phyloP scores from a whole-genome alignment of 1,140 invertebrate species.

The Eumaeus atala region DNA sequence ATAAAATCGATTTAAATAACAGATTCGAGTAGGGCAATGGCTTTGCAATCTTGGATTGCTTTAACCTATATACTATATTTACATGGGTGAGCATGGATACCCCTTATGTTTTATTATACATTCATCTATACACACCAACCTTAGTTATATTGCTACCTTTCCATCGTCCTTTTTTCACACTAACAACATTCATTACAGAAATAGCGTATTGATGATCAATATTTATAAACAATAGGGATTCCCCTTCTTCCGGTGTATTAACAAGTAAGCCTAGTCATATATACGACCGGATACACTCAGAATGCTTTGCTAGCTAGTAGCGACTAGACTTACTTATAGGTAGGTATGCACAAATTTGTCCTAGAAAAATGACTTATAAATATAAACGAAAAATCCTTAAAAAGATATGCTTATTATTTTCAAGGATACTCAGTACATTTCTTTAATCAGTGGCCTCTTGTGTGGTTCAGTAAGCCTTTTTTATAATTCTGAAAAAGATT shows the following conservation, averaged over 20 bases:
- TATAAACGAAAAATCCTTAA: too few relatives aligned
- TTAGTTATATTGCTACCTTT: conserved; percentile 43
- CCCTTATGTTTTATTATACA: conserved; percentile 51
- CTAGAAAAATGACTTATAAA: too few relatives aligned
- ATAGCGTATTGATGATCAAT: conserved; percentile 5
- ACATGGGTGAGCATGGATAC: conserved; percentile 52
- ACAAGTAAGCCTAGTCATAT: conserved; percentile 6
- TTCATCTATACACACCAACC: conserved; percentile 38
- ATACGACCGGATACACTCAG: too few relatives aligned
- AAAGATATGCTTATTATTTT: too few relatives aligned
- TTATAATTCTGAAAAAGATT: too few relatives aligned
- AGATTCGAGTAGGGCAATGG: conserved; percentile 22
- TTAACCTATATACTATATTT: conserved; percentile 52
- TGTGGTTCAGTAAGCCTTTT: too few relatives aligned
- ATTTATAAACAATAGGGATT: conserved; percentile 3
- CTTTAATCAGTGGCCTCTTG: too few relatives aligned
- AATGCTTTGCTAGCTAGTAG: too few relatives aligned
- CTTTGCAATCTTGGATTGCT: conserved; percentile 57
- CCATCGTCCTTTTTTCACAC: background rate
- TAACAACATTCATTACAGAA: too few relatives aligned
- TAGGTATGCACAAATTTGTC: too few relatives aligned
- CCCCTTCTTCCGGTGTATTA: background rate
- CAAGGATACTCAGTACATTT: too few relatives aligned
- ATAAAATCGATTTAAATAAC: conserved; percentile 16
- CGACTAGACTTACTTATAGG: too few relatives aligned